phyloP scores from a whole-genome alignment of 2,113 vertebrate genomes.

The Marmota monax region DNA sequence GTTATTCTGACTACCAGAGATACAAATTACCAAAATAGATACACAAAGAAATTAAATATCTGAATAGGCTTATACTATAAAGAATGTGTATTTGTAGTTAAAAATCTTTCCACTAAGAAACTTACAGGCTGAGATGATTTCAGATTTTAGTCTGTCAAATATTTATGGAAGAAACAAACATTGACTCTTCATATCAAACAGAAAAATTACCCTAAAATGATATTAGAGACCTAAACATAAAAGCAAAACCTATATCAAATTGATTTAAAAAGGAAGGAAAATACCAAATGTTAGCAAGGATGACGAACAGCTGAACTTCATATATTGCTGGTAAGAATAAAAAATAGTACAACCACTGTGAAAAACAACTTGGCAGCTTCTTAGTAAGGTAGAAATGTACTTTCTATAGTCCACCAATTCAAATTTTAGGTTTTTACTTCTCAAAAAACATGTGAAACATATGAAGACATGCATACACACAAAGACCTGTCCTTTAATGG shows the following conservation, averaged over 20 bases:
- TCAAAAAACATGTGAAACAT: background rate
- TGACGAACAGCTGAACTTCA: background rate
- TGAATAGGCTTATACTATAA: background rate
- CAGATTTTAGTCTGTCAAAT: background rate
- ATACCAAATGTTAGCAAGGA: slow-evolving; percentile 4
- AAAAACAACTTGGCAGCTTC: slow-evolving; percentile 27
- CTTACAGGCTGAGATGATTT: background rate
- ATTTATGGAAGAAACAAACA: background rate
- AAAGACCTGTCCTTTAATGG: slow-evolving; percentile 3
- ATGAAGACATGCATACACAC: background rate
- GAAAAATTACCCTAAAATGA: background rate
- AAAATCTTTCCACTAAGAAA: background rate
- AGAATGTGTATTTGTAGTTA: slow-evolving; percentile 38
- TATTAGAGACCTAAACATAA: background rate
- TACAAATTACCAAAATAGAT: slow-evolving; percentile 13
- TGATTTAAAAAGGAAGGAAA: background rate
- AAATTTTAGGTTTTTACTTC: slow-evolving; percentile 30
- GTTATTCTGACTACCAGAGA: background rate
- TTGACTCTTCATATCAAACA: background rate
- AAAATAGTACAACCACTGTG: background rate
- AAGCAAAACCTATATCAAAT: background rate
- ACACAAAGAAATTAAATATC: slow-evolving; percentile 19
- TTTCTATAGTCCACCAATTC: slow-evolving; percentile 13
- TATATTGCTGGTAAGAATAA: background rate
- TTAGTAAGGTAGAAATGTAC: background rate